These are phyloP conservation scores for Drosophila simulans DNA, from an alignment of 1,140 invertebrate genomes.

Conservation along the genomic window DNA sequence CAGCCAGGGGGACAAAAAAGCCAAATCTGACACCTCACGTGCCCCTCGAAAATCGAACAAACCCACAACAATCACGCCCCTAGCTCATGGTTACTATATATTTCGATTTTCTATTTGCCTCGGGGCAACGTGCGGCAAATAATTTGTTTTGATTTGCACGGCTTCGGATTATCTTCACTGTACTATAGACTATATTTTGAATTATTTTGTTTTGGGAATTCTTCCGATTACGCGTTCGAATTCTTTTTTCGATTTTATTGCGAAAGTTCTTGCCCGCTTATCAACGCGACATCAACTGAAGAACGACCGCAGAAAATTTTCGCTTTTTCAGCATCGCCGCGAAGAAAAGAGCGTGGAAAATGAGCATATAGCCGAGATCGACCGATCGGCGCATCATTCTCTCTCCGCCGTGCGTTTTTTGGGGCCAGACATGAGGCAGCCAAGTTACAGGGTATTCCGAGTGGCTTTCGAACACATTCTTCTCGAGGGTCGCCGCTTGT, in stretches of 20 bases:
- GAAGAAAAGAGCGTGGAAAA: conserved; percentile 12
- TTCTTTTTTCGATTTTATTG: conserved; percentile 10
- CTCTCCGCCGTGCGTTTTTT: conserved; percentile 27
- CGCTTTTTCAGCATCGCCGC: conserved; percentile 43
- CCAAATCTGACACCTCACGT: conserved; percentile 46
- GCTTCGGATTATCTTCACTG: conserved; percentile 15
- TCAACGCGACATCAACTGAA: conserved; percentile 72
- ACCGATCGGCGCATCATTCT: conserved; percentile 3
- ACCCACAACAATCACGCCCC: conserved; percentile 41
- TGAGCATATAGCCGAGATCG: conserved; percentile 27
- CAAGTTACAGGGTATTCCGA: conserved; percentile 67
- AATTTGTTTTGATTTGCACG: conserved; percentile 56
- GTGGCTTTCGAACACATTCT: not conserved
- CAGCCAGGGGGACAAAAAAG: conserved; percentile 13
- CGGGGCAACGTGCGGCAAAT: conserved; percentile 41
- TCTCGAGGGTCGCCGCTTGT: conserved; percentile 63
- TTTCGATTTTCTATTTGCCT: not conserved
- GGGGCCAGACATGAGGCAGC: conserved; percentile 66
- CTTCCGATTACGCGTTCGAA: conserved; percentile 36
- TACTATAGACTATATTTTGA: conserved; percentile 17
- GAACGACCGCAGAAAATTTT: conserved; percentile 52
- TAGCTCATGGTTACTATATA: conserved; percentile 44
- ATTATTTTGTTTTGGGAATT: conserved; percentile 25
- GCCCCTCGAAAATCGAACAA: conserved; percentile 42
- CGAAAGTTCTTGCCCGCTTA: conserved; percentile 54